phyloP scores from a whole-genome alignment of 2,888 invertebrate species.

The Plemyria rubiginata region DNA sequence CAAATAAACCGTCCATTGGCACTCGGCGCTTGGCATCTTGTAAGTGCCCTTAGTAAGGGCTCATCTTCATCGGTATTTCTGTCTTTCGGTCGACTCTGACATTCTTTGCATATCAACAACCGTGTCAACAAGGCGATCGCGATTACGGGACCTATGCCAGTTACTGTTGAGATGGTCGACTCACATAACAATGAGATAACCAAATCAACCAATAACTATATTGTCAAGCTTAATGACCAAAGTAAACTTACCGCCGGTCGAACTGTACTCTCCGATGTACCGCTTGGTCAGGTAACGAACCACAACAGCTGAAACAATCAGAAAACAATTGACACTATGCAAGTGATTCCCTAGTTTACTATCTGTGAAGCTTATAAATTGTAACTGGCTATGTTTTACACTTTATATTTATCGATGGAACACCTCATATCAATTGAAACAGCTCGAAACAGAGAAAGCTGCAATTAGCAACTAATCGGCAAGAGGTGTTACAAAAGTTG shows the following conservation, averaged over 20 bases:
- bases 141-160: slow-evolving; percentile 21
- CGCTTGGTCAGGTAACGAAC: slow-evolving; percentile 91
- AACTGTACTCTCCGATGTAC: slow-evolving; percentile 92
- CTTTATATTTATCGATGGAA: slow-evolving; percentile 63
- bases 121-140: slow-evolving; percentile 45
- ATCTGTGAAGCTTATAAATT: slow-evolving; percentile 33
- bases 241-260: slow-evolving; percentile 88
- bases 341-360: slow-evolving; percentile 27
- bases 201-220: slow-evolving; percentile 10
- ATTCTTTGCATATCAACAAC: slow-evolving; percentile 51
- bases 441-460: slow-evolving; percentile 74
- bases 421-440: slow-evolving; percentile 63
- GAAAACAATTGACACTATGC: slow-evolving; percentile 45
- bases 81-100: slow-evolving; percentile 53
- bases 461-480: slow-evolving; percentile 74
- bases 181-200: slow-evolving; percentile 31
- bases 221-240: slow-evolving; percentile 12
- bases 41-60: slow-evolving; percentile 68
- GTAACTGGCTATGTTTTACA: slow-evolving; percentile 50
- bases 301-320: slow-evolving; percentile 89
- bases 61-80: slow-evolving; percentile 58
- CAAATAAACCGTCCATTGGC: slow-evolving; percentile 82
- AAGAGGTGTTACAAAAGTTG: slow-evolving; percentile 78
- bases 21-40: slow-evolving; percentile 70
- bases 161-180: slow-evolving; percentile 31